Evolutionary conservation across 2,888 invertebrate species (phyloP).

Genomic region (Merodon equestris): DNA sequence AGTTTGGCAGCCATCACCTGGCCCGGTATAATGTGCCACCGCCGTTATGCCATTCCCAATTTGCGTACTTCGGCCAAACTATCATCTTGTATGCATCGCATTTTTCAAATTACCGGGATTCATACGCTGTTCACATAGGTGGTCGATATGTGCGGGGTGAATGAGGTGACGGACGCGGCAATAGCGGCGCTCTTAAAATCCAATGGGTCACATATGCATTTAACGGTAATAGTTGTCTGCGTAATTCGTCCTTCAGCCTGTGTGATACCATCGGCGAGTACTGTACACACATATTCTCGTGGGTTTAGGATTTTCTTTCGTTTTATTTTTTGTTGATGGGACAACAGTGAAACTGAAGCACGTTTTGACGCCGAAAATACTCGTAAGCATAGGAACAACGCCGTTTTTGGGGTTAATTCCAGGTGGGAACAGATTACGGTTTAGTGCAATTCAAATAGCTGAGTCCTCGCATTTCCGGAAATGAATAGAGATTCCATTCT

Average conservation of each 20-base stretch:
- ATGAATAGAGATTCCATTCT: conserved; percentile 45
- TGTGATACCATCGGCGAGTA: too few species aligned
- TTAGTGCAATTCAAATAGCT: conserved; percentile 52
- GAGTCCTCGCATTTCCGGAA: conserved; percentile 53
- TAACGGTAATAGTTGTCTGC: conserved; percentile 78
- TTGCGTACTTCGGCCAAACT: neutral
- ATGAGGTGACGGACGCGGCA: too few species aligned
- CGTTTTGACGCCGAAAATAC: conserved; percentile 24
- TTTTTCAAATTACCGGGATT: conserved; percentile 45
- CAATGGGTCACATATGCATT: conserved; percentile 76
- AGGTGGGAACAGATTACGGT: conserved; percentile 37
- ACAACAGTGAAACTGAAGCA: conserved; percentile 1
- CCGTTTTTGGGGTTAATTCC: neutral
- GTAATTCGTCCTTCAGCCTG: conserved; percentile 74
- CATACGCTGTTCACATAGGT: conserved; percentile 1
- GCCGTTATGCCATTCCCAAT: conserved; percentile 23
- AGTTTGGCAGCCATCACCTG: conserved; percentile 33
- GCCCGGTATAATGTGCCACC: conserved; percentile 21
- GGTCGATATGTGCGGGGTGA: too few species aligned
- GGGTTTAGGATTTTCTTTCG: too few species aligned
- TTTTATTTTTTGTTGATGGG: too few species aligned
- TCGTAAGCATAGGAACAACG: neutral
- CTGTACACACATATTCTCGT: too few species aligned
- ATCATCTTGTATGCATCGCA: conserved; percentile 31
- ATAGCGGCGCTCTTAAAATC: conserved; percentile 39